Conservation (phyloP, 1,140 invertebrate species). For the Centruroides vittatus region DNA sequence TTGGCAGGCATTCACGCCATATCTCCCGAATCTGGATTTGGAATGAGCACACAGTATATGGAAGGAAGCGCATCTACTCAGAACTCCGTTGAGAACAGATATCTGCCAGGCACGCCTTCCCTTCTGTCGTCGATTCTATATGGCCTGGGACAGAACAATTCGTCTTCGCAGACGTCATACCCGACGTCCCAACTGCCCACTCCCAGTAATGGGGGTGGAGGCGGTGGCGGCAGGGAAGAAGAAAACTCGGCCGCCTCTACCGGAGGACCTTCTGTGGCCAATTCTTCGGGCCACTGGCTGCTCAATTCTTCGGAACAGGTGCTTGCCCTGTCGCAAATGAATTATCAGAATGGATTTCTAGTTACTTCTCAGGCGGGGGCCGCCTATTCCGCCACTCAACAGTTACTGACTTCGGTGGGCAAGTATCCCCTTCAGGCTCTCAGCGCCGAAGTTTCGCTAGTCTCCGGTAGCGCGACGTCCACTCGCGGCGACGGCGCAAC, state of each 20-base stretch:
- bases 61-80: conserved; percentile 4
- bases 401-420: background rate
- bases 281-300: conserved; percentile 9
- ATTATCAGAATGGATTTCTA: conserved; percentile 12
- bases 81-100: background rate
- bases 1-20: conserved; percentile 2
- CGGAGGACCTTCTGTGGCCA: background rate
- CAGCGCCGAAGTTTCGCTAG: conserved; percentile 1
- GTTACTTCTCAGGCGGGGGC: conserved; percentile 1
- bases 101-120: conserved; percentile 1
- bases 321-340: conserved; percentile 5
- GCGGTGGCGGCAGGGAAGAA: conserved; percentile 2
- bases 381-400: background rate
- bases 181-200: background rate
- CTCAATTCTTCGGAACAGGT: conserved; percentile 11
- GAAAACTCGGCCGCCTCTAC: background rate
- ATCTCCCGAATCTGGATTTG: conserved; percentile 1
- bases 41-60: background rate
- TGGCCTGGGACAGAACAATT: conserved; percentile 1
- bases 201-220: background rate
- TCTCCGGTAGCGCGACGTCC: background rate
- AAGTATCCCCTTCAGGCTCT: conserved; percentile 9
- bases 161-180: conserved; percentile 2
- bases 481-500: conserved; percentile 5
- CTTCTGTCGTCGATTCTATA: conserved; percentile 8